These are phyloP conservation scores for Saturnia pavonia DNA, from an alignment of 2,888 invertebrate genomes.

Conservation along the genomic window DNA sequence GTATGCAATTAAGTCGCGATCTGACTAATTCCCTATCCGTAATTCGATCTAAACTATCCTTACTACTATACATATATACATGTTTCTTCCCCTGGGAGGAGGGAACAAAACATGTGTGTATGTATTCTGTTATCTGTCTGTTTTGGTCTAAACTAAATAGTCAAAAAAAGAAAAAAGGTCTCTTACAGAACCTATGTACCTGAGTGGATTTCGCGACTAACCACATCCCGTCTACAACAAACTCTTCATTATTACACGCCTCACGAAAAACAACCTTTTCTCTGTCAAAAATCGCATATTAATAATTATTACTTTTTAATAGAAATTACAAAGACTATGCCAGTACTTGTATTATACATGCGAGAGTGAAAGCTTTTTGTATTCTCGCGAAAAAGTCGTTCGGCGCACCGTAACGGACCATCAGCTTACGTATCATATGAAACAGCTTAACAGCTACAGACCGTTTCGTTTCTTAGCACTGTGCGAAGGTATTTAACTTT, in stretches of 20 bases:
- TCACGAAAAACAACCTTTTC: neutral
- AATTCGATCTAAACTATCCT: too few relatives aligned
- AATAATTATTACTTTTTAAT: constrained; percentile 3
- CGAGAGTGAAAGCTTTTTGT: constrained; percentile 15
- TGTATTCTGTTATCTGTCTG: too few relatives aligned
- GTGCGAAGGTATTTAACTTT: neutral
- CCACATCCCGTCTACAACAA: neutral
- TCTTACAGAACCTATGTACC: too few relatives aligned
- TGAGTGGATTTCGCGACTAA: too few relatives aligned
- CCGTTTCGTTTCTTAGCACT: neutral
- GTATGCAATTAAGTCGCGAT: too few relatives aligned
- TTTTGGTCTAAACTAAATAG: too few relatives aligned
- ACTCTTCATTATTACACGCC: neutral
- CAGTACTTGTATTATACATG: neutral
- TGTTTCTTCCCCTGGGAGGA: too few relatives aligned
- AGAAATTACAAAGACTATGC: neutral
- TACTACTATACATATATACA: too few relatives aligned
- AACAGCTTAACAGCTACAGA: neutral
- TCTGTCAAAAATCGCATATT: neutral
- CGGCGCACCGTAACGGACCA: neutral
- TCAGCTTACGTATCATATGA: neutral
- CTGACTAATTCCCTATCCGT: too few relatives aligned
- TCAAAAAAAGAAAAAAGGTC: too few relatives aligned
- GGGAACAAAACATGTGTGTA: too few relatives aligned
- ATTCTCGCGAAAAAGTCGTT: constrained; percentile 6